A percentile compares a stretch with the other conserved stretches of the same genome.
Conservation (phyloP, 1,140 invertebrate genomes). For the Brachionus calyciflorus region DNA sequence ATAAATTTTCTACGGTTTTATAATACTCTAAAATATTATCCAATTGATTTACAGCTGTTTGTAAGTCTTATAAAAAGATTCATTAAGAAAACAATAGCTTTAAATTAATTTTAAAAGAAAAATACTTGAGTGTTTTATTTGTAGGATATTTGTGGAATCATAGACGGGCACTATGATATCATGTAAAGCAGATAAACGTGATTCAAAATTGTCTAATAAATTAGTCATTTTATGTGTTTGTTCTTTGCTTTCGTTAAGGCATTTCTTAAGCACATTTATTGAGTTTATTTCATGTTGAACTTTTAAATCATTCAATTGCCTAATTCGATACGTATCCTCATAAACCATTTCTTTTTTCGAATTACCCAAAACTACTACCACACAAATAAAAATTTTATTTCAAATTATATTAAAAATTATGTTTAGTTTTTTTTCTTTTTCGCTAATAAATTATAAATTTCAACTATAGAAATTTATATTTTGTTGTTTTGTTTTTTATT, state of each 20-base stretch:
- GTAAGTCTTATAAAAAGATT: not conserved
- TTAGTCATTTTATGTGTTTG: constrained; percentile 31
- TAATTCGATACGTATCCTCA: constrained; percentile 22
- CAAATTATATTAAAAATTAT: no score
- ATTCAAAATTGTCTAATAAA: constrained; percentile 29
- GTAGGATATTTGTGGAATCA: constrained; percentile 25
- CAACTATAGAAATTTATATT: no score
- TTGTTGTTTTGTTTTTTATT: no score
- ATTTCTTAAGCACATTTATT: constrained; percentile 7
- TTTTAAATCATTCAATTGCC: constrained; percentile 41
- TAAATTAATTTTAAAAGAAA: not conserved
- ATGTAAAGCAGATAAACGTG: constrained; percentile 1
- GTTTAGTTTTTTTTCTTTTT: no score
- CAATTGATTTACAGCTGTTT: constrained; percentile 15
- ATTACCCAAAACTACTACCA: constrained; percentile 1
- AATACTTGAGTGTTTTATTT: constrained; percentile 44
- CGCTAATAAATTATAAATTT: no score
- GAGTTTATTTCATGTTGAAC: constrained; percentile 29
- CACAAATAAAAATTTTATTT: no score
- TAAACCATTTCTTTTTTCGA: constrained; percentile 16
- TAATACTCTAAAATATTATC: constrained; percentile 39
- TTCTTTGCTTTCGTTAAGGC: constrained; percentile 20
- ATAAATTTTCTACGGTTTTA: constrained; percentile 20
- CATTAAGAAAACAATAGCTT: not conserved
- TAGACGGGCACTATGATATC: constrained; percentile 39